phyloP scores from a whole-genome alignment of 2,888 invertebrate species.

The Leptarthrus brevirostris region DNA sequence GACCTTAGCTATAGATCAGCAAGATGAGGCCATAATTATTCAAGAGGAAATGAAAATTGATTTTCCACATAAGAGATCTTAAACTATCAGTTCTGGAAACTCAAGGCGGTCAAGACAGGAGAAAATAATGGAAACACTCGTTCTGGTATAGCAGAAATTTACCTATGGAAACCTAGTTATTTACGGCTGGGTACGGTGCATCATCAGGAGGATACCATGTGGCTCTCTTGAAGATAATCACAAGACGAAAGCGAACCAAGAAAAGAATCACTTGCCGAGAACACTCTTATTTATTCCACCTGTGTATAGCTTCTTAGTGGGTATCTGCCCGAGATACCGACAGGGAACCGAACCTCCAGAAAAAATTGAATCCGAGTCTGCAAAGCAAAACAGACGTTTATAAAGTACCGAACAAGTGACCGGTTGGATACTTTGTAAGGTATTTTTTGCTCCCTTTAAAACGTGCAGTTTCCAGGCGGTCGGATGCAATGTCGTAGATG shows the following conservation, averaged over 20 bases:
- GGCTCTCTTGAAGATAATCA: conserved; percentile 34
- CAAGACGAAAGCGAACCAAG: conserved; percentile 4
- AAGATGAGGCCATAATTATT: conserved; percentile 43
- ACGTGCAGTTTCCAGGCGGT: conserved; percentile 20
- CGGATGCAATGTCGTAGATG: conserved; percentile 34
- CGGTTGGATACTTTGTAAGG: background rate
- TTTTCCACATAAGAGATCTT: conserved; percentile 46
- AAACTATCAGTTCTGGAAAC: conserved; percentile 22
- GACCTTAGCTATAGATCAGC: conserved; percentile 26
- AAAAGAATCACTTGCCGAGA: conserved; percentile 38
- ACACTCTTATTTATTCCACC: conserved; percentile 45
- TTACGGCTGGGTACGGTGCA: conserved; percentile 13
- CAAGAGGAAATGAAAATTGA: conserved; percentile 45
- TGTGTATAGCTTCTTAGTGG: conserved; percentile 33
- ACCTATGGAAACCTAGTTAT: conserved; percentile 35
- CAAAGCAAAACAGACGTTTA: conserved; percentile 29
- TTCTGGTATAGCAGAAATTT: conserved; percentile 24
- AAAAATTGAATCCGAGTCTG: conserved; percentile 9
- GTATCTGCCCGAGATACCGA: conserved; percentile 40
- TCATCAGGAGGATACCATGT: conserved; percentile 32
- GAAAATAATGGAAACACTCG: conserved; percentile 25
- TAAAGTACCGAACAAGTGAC: conserved; percentile 14
- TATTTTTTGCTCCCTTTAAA: conserved; percentile 1
- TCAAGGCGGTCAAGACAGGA: background rate
- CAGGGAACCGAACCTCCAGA: conserved; percentile 26